Evolutionary conservation across 2,797 vertebrate species (phyloP).

Genomic region (Vipera ursinii): DNA sequence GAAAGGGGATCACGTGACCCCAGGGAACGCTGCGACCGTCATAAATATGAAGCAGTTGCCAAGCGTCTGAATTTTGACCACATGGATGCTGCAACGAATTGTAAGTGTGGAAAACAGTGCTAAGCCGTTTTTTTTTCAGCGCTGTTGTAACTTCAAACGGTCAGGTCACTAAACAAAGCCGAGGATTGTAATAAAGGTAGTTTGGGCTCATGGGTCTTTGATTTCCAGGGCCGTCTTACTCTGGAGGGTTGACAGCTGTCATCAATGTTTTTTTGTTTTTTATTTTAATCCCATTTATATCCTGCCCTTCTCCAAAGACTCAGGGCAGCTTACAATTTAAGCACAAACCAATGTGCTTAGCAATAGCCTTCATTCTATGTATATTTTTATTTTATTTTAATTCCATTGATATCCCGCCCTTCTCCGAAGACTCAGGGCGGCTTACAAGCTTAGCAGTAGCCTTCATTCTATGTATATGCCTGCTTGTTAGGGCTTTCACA

Average conservation of each 20-base stretch:
- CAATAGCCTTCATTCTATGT: too few relatives aligned
- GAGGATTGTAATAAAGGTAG: not conserved
- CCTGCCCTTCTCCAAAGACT: too few relatives aligned
- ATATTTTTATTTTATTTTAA: too few relatives aligned
- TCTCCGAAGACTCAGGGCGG: too few relatives aligned
- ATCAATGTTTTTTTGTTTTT: fast-evolving
- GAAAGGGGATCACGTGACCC: not conserved
- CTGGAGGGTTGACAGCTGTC: not conserved
- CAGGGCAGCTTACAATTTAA: too few relatives aligned
- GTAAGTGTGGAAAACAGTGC: not conserved
- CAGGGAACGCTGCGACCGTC: not conserved
- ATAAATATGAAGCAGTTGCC: not conserved
- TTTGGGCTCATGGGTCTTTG: not conserved
- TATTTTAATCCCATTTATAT: too few relatives aligned
- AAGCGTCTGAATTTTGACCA: not conserved
- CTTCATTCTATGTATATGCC: too few relatives aligned
- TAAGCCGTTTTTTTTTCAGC: too few relatives aligned
- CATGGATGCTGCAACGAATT: not conserved
- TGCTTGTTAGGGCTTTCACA: too few relatives aligned
- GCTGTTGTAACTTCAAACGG: not conserved
- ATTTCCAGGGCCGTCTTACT: not conserved
- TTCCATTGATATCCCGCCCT: too few relatives aligned
- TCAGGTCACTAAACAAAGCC: not conserved
- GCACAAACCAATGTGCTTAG: too few relatives aligned
- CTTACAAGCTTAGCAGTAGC: too few relatives aligned